Evolutionary conservation across 2,797 vertebrate genomes (phyloP).

Genomic region (Thalassophryne amazonica): DNA sequence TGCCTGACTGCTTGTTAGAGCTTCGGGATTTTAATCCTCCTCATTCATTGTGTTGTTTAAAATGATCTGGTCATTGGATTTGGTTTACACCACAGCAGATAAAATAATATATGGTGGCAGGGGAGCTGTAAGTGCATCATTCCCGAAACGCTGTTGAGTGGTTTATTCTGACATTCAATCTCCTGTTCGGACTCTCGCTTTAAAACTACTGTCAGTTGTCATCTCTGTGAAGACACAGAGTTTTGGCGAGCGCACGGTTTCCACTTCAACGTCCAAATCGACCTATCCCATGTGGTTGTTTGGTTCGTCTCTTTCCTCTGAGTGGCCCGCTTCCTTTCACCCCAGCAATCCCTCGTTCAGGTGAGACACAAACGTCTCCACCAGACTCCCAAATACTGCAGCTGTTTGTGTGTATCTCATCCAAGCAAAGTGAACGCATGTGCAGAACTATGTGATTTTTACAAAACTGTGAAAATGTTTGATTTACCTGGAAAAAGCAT

Average conservation of each 20-base stretch:
- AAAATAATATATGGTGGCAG: slow-evolving; percentile 15
- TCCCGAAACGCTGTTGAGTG: not conserved
- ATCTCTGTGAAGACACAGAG: slow-evolving; percentile 35
- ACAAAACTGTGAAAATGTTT: too few species aligned
- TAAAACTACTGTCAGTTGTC: slow-evolving; percentile 30
- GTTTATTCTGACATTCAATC: slow-evolving; percentile 24
- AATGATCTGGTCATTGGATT: slow-evolving; percentile 12
- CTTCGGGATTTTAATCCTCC: slow-evolving; percentile 14
- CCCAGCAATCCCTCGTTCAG: slow-evolving; percentile 47
- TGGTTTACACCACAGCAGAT: slow-evolving; percentile 22
- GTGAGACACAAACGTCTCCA: slow-evolving; percentile 48
- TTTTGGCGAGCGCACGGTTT: slow-evolving; percentile 44
- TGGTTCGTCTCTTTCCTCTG: slow-evolving; percentile 55
- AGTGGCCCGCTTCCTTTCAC: slow-evolving; percentile 63
- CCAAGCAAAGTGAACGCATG: slow-evolving; percentile 53
- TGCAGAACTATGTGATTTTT: too few species aligned
- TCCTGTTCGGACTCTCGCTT: slow-evolving; percentile 15
- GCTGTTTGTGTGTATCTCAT: slow-evolving; percentile 40
- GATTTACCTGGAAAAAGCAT: too few species aligned
- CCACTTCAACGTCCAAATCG: slow-evolving; percentile 43
- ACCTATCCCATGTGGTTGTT: slow-evolving; percentile 68
- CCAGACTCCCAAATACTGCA: slow-evolving; percentile 36
- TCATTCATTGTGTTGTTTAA: slow-evolving; percentile 10
- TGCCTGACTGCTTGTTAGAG: slow-evolving; percentile 14
- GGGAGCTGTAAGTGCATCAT: slow-evolving; percentile 17